Base-by-base conservation (phyloP, 64 coral and sea anemone species). In the Anthopleura sola region DNA sequence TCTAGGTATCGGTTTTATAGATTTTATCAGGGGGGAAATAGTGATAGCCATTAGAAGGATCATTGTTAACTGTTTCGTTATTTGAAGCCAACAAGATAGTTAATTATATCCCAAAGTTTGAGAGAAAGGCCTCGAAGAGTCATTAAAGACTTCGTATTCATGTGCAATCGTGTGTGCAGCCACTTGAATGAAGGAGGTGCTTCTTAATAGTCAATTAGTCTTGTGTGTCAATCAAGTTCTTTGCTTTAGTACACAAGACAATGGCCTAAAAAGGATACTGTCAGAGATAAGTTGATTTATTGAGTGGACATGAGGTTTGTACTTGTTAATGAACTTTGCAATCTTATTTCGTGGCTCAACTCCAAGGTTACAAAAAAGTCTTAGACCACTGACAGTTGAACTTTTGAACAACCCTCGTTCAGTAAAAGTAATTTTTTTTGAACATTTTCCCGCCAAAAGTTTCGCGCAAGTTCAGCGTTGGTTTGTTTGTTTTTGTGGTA, bases 161-260 rank as follows among this genome's bases (percentile, higher is more conserved):
- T 79, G 18, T 46, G 36, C 37, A 79, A 79, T 79, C 76, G 44
- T 47, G 38, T 48, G 18, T 0, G 47, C 7, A 79, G 44, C 37
- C 76, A 47, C 76, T 79, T 79, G 44, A 79, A 79, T 44, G 17
- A 13, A 79, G 76, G 76, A 44, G 76, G 76, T 48, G 5, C 76
- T 48, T 44, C 37, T 79, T 48, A 79, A 79, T 79, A 44, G 76
- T 23, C 37, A 79, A 79, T 79, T 79, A 79, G 76, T 79, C 44
- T 44, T 47, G 44, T 48, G 15, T 79, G 76, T 79, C 76, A 79
- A 79, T 48, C 76, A 79, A 79, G 37, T 44, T 18, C 76, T 23
- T 37, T 16, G 33, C 33, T 37, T 77, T 77, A 38, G 11, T 77
- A 38, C 76, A 48, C 5, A 48, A 79, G 47, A 79, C 76, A 79